Evolutionary conservation across 1,140 invertebrate species (phyloP).

Genomic region (Chymomyza costata): DNA sequence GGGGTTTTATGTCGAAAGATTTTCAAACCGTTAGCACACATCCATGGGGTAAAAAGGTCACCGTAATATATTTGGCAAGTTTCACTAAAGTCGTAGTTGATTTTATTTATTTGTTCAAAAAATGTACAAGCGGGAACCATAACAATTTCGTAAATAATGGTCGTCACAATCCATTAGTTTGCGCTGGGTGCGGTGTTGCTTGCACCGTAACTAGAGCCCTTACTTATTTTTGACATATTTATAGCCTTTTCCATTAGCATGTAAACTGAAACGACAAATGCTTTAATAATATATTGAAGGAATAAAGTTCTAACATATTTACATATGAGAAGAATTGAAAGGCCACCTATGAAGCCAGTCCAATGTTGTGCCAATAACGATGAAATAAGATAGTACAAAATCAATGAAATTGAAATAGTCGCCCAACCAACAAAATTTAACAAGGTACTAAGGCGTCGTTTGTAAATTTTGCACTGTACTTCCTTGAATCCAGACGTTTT

Average conservation of each 20-base stretch:
- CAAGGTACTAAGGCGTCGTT: conserved; percentile 81
- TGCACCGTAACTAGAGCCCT: conserved; percentile 85
- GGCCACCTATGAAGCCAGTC: conserved; percentile 82
- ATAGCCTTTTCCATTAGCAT: conserved; percentile 86
- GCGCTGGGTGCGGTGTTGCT: conserved; percentile 31
- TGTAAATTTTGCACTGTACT: conserved; percentile 77
- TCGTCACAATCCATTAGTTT: too few species aligned
- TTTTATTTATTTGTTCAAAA: too few species aligned
- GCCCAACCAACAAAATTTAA: conserved; percentile 85
- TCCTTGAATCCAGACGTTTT: conserved; percentile 82
- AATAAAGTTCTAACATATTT: conserved; percentile 76
- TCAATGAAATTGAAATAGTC: conserved; percentile 81
- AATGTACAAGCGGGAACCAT: too few species aligned
- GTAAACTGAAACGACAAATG: conserved; percentile 81
- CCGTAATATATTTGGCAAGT: too few species aligned
- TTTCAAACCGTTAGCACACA: too few species aligned
- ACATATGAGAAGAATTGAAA: conserved; percentile 83
- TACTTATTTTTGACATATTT: conserved; percentile 88
- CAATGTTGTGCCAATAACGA: conserved; percentile 84
- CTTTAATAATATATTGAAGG: conserved; percentile 3
- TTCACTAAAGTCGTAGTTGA: too few species aligned
- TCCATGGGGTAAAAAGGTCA: too few species aligned
- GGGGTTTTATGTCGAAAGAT: too few species aligned
- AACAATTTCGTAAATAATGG: too few species aligned
- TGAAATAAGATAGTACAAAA: conserved; percentile 82